These are phyloP conservation scores for Takifugu rubripes DNA, from an alignment of 2,797 vertebrate species.

Conservation along the genomic window DNA sequence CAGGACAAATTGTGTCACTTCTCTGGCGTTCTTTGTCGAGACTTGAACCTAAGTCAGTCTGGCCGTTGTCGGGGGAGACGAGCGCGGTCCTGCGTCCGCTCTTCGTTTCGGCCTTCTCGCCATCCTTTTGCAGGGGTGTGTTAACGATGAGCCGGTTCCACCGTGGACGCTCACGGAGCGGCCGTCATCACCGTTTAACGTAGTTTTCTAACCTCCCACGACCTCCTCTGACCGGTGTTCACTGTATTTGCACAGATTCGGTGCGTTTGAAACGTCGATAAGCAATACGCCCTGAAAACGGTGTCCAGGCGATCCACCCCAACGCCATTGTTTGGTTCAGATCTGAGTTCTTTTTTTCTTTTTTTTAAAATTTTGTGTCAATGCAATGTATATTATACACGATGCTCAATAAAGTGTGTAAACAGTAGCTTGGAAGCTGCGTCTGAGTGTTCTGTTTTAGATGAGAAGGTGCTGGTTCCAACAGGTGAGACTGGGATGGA, in stretches of 20 bases:
- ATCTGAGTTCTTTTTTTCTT: slow-evolving; percentile 1
- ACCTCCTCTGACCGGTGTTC: slow-evolving; percentile 77
- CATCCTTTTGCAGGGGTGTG: slow-evolving; percentile 33
- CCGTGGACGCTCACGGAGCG: slow-evolving; percentile 32
- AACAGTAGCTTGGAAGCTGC: slow-evolving; percentile 45
- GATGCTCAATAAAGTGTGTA: slow-evolving; percentile 79
- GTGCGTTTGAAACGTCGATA: slow-evolving; percentile 74
- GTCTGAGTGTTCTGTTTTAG: slow-evolving; percentile 27
- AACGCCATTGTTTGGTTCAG: slow-evolving; percentile 48
- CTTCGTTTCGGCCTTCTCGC: too few species aligned
- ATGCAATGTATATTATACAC: slow-evolving; percentile 77
- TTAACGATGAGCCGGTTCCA: slow-evolving; percentile 22
- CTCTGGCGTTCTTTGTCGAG: slow-evolving; percentile 15
- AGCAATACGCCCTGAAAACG: slow-evolving; percentile 74
- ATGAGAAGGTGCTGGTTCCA: slow-evolving; percentile 32
- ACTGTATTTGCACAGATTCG: slow-evolving; percentile 76
- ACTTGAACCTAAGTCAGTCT: slow-evolving; percentile 16
- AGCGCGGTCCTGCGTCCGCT: slow-evolving; percentile 19
- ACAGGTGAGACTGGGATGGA: too few species aligned
- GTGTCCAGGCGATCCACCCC: slow-evolving; percentile 68
- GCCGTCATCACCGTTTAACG: slow-evolving; percentile 61
- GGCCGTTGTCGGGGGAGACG: slow-evolving; percentile 18
- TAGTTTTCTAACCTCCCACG: slow-evolving; percentile 66
- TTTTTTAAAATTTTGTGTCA: slow-evolving; percentile 62
- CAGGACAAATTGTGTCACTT: too few species aligned